Percentiles rank a stretch among this genome's conserved stretches.
Evolutionary conservation across 2,113 vertebrate genomes (phyloP).

Genomic region (Labrus mixtus): DNA sequence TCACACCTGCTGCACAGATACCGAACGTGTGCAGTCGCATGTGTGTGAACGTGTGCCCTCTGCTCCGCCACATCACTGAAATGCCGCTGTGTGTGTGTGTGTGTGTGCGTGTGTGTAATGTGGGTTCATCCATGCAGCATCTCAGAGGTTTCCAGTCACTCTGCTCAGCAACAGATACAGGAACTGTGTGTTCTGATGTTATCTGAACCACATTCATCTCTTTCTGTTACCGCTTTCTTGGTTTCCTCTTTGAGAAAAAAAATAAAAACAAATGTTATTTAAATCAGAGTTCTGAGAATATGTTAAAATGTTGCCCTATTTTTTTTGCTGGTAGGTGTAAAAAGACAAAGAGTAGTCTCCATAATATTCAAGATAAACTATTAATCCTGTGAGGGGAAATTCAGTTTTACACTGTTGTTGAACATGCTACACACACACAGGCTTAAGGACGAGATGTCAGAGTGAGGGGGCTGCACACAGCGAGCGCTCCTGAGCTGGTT

Average conservation of each 20-base stretch:
- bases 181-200: conserved; percentile 56
- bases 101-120: conserved; percentile 35
- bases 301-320: neutral
- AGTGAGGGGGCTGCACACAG: too few species aligned
- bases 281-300: neutral
- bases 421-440: too few species aligned
- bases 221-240: conserved; percentile 35
- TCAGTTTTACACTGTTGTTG: too few species aligned
- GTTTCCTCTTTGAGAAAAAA: conserved; percentile 23
- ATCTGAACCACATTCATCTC: conserved; percentile 52
- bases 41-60: conserved; percentile 4
- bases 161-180: conserved; percentile 48
- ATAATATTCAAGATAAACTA: too few species aligned
- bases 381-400: too few species aligned
- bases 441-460: too few species aligned
- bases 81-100: neutral
- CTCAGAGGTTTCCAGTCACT: conserved; percentile 69
- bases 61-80: conserved; percentile 47
- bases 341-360: too few species aligned
- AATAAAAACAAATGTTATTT: neutral
- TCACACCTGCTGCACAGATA: neutral
- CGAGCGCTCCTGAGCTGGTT: too few species aligned
- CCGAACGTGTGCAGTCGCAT: neutral
- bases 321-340: too few species aligned
- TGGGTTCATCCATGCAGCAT: conserved; percentile 50